These are phyloP conservation scores for Andrena minutula DNA, from an alignment of 2,888 invertebrate genomes.

Conservation along the genomic window DNA sequence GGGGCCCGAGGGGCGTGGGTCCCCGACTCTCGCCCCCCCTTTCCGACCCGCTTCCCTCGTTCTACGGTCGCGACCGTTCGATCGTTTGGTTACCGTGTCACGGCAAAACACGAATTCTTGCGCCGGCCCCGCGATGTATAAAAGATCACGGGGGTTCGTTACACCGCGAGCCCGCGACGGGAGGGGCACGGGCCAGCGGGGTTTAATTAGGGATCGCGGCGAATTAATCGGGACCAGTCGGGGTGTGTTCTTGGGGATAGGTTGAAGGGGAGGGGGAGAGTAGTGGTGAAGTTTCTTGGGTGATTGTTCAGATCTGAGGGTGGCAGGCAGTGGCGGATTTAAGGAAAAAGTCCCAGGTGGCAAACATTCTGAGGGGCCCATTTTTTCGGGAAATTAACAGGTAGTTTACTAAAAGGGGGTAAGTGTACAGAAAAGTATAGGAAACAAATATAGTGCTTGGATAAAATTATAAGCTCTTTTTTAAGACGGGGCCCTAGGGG, in stretches of 20 bases:
- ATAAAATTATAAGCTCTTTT: too few species aligned
- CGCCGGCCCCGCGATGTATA: constrained; percentile 47
- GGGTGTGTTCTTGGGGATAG: not conserved
- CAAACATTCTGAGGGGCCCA: too few species aligned
- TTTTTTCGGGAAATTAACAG: too few species aligned
- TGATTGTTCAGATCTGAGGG: too few species aligned
- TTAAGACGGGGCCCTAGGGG: too few species aligned
- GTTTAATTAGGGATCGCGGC: constrained; percentile 36
- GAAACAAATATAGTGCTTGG: too few species aligned
- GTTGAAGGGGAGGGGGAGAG: not conserved
- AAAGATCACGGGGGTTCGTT: constrained; percentile 47
- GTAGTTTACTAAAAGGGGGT: too few species aligned
- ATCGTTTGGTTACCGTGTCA: constrained; percentile 21
- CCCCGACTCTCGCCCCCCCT: constrained; percentile 21
- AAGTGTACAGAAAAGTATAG: too few species aligned
- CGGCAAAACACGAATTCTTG: constrained; percentile 60
- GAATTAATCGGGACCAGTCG: constrained; percentile 44
- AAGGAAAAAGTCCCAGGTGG: too few species aligned
- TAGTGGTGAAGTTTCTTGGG: too few species aligned
- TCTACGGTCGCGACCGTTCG: not conserved
- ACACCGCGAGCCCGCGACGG: not conserved
- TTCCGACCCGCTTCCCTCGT: too few species aligned
- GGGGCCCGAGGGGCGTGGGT: not conserved
- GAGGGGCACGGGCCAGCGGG: constrained; percentile 19
- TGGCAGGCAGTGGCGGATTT: too few species aligned